Evolutionary conservation across 2,113 vertebrate species (phyloP).

Genomic region (Grallaria varia): DNA sequence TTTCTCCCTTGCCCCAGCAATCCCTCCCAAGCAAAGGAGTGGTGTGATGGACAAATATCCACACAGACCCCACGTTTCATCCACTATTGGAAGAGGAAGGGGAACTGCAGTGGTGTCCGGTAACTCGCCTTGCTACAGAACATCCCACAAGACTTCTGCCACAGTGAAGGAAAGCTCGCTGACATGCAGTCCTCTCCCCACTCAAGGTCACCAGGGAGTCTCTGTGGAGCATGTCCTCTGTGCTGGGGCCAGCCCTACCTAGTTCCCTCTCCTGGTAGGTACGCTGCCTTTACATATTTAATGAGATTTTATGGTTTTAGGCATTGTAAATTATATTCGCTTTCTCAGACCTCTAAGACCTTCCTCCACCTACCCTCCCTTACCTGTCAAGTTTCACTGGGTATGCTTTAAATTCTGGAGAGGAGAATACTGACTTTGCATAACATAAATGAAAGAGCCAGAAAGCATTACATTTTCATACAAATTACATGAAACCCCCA

Average conservation of each 20-base stretch:
- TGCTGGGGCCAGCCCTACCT: constrained; percentile 26
- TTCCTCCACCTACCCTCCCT: constrained; percentile 57
- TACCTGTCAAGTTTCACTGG: constrained; percentile 73
- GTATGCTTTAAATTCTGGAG: constrained; percentile 70
- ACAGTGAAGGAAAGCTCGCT: background rate
- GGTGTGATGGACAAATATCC: background rate
- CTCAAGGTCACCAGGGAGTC: constrained; percentile 31
- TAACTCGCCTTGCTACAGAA: background rate
- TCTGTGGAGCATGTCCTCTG: background rate
- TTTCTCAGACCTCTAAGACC: constrained; percentile 58
- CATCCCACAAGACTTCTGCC: background rate
- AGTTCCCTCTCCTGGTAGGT: constrained; percentile 8
- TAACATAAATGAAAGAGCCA: constrained; percentile 35
- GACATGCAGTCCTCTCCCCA: background rate
- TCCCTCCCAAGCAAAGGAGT: background rate
- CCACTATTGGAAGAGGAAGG: background rate
- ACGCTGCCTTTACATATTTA: constrained; percentile 54
- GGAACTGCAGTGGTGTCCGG: background rate
- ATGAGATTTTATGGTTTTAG: constrained; percentile 55
- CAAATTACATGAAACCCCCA: constrained; percentile 8
- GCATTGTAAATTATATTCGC: constrained; percentile 66
- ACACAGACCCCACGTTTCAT: background rate
- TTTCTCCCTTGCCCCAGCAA: background rate
- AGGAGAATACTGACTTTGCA: constrained; percentile 59
- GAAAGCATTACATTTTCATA: constrained; percentile 21